Percentiles rank a stretch among this genome's conserved stretches.
These are phyloP conservation scores for Alaudala cheleensis DNA, from an alignment of 2,113 vertebrate species.

Conservation along the genomic window DNA sequence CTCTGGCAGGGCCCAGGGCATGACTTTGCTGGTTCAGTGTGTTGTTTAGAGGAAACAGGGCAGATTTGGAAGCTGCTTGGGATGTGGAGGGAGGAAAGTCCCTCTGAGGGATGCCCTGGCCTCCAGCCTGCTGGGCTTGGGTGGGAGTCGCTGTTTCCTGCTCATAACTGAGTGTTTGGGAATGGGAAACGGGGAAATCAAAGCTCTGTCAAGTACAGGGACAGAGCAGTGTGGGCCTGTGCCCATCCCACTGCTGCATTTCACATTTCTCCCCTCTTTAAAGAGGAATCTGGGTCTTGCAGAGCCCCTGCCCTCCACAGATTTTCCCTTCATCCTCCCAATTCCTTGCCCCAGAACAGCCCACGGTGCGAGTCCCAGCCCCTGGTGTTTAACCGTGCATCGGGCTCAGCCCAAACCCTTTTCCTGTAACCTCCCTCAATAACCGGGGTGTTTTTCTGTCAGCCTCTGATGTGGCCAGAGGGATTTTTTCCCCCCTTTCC, in stretches of 20 bases:
- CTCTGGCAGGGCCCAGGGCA: background rate
- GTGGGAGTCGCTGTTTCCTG: background rate
- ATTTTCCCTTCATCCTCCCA: background rate
- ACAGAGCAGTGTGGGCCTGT: background rate
- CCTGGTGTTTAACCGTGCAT: too few species aligned
- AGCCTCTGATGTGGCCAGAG: background rate
- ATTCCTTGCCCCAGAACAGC: background rate
- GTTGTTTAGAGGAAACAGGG: background rate
- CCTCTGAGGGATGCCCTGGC: background rate
- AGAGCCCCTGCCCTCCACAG: accelerated
- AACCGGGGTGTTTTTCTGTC: background rate
- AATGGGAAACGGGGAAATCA: background rate
- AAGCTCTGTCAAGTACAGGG: background rate
- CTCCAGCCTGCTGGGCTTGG: background rate
- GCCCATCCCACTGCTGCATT: background rate
- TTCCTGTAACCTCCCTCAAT: background rate
- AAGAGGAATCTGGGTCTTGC: background rate
- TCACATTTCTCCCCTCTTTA: background rate
- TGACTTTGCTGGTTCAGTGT: background rate
- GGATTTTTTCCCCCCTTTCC: background rate
- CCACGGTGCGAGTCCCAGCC: accelerated
- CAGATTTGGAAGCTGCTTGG: background rate
- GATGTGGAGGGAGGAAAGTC: background rate
- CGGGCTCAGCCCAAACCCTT: background rate
- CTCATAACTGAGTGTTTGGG: background rate